Conservation (phyloP, 2,797 vertebrate genomes). For the Helicolenus hilgendorfi region DNA sequence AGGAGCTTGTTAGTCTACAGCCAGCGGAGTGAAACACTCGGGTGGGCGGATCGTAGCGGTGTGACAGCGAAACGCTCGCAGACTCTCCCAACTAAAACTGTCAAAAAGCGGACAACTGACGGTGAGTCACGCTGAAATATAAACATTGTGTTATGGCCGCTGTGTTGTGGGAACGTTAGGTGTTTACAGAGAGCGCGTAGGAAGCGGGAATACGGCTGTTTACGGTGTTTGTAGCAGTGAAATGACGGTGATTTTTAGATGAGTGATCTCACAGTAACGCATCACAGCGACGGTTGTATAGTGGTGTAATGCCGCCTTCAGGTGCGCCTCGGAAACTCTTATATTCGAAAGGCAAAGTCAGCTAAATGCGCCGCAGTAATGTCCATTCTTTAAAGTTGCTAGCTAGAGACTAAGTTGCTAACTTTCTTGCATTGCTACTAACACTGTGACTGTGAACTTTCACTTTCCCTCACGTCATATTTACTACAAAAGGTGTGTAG, state of each 20-base stretch:
- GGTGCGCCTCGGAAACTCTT: constrained; percentile 66
- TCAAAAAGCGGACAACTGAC: constrained; percentile 82
- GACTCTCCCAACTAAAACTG: constrained; percentile 82
- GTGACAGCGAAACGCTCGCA: constrained; percentile 83
- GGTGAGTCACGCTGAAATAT: constrained; percentile 81
- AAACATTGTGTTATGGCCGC: neutral
- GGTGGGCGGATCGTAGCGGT: constrained; percentile 87
- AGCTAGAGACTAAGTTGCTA: neutral
- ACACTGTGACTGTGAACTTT: too few species aligned
- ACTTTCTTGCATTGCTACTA: neutral
- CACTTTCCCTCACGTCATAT: neutral
- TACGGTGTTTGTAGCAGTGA: constrained; percentile 51
- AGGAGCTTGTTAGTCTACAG: constrained; percentile 30
- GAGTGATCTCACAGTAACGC: constrained; percentile 75
- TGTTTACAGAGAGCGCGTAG: neutral
- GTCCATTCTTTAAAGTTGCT: fast-evolving
- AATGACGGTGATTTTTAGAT: constrained; percentile 85
- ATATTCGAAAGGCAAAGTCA: neutral
- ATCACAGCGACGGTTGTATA: constrained; percentile 63
- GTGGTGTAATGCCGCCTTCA: constrained; percentile 73
- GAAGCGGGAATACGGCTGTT: neutral
- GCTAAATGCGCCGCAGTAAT: neutral
- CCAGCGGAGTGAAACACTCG: constrained; percentile 55
- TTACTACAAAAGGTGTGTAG: neutral
- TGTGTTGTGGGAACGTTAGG: neutral